These are phyloP conservation scores for Phyllotreta cruciferae DNA, from an alignment of 2,888 invertebrate genomes.

Conservation along the genomic window DNA sequence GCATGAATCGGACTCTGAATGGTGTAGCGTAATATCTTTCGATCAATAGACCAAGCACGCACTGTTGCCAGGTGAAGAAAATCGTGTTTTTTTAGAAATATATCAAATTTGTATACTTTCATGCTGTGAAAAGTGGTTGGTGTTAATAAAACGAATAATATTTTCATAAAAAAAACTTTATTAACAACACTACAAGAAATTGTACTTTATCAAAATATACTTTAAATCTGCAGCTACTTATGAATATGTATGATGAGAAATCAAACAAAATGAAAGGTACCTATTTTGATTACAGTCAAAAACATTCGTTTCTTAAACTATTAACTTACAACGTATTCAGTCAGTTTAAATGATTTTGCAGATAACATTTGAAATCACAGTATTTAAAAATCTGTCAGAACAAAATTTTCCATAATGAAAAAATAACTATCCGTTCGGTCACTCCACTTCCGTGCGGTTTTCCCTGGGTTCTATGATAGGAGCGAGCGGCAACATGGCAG, in stretches of 20 bases:
- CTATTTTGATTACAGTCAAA: slow-evolving; percentile 21
- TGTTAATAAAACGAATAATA: slow-evolving; percentile 10
- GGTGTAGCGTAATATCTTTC: no score
- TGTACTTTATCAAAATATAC: slow-evolving; percentile 44
- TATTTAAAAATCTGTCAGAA: slow-evolving; percentile 34
- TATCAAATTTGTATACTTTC: no score
- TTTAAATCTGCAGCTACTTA: slow-evolving; percentile 32
- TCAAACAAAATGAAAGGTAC: slow-evolving; percentile 1
- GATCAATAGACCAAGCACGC: no score
- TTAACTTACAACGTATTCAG: slow-evolving; percentile 43
- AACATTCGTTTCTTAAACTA: slow-evolving; percentile 24
- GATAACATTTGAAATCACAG: slow-evolving; percentile 43
- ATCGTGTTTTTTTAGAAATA: no score
- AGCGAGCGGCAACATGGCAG: slow-evolving; percentile 52
- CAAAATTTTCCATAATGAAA: slow-evolving; percentile 32
- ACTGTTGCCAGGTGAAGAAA: no score
- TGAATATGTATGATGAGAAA: slow-evolving; percentile 8
- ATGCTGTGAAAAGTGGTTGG: neutral
- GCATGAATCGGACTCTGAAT: no score
- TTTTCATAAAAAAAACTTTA: slow-evolving; percentile 37
- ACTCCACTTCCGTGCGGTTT: slow-evolving; percentile 39
- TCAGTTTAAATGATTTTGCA: slow-evolving; percentile 41
- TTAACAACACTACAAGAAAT: slow-evolving; percentile 43
- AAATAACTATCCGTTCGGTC: slow-evolving; percentile 25
- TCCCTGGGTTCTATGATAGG: slow-evolving; percentile 39